Base-by-base conservation (phyloP, 92 coral and sea anemone genomes). In the Pocillopora grandis region DNA sequence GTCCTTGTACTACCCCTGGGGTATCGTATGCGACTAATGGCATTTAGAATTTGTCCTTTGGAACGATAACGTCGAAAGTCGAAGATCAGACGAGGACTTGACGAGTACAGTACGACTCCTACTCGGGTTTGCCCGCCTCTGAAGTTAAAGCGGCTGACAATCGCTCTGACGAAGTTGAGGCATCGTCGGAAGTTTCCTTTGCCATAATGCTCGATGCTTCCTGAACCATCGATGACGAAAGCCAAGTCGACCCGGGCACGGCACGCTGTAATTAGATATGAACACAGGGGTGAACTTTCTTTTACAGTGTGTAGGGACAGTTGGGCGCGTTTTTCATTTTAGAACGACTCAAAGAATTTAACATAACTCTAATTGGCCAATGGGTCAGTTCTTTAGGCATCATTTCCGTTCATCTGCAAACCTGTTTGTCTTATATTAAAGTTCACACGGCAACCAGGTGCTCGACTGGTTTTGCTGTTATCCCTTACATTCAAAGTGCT, bases 141-240 rank as follows among this genome's bases (percentile, higher is more conserved):
- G 70, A 90, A 80, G 58, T 64, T 80, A 73, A 91, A 91, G 36
- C 87, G 80, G 31, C 88, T 88, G 58, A 92, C 91, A 65, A 93
- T 84, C 33, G 81, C 85, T 76, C 77, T 90, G 73, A 93, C 92
- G 76, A 95, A 88, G 85, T 86, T 86, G 21, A 90, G 82, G 48
- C 90, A 87, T 75, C 90, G 87, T 21, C 85, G 87, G 85, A 93
- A 93, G 89, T 93, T 93, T 37, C 91, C 89, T 20, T 66, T 77
- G 20, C 93, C 93, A 20, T 76, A 70, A 1, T 37, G 20, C 60
- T 92, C 97, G 66, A 90, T 85, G 57, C 94, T 85, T 79, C 93
- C 88, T 58, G 97, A 93, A 1, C 94, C 97, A 49, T 93, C 97
- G 60, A 93, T 87, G 57, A 93, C 78, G 88, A 93, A 93, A 13